Percentiles rank a stretch among this genome's conserved stretches.
phyloP scores from a whole-genome alignment of 2,797 vertebrate species.

The Chiloscyllium punctatum region DNA sequence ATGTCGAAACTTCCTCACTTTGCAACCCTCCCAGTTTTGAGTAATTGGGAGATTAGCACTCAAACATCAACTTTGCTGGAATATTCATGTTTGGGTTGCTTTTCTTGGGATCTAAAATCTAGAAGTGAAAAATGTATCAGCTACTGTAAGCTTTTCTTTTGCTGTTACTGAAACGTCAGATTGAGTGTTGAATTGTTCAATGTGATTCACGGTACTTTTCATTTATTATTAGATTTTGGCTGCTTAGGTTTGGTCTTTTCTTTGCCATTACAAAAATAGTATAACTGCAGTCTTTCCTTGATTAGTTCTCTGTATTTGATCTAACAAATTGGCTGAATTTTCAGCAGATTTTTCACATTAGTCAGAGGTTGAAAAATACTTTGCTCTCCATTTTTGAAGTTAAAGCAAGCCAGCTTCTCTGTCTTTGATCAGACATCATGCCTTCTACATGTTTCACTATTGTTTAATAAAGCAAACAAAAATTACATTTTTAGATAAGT shows the following conservation, averaged over 20 bases:
- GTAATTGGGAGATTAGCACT: neutral
- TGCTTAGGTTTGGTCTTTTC: neutral
- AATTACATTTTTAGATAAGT: neutral
- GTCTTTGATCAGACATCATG: neutral
- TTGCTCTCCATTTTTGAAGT: neutral
- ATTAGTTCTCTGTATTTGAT: neutral
- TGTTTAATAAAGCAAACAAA: constrained; percentile 2
- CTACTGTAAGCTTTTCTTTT: neutral
- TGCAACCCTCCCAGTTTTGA: neutral
- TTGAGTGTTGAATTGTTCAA: neutral
- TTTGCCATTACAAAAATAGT: neutral
- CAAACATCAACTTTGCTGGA: neutral
- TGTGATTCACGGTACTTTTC: neutral
- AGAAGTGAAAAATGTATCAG: neutral
- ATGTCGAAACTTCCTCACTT: neutral
- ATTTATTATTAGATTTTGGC: neutral
- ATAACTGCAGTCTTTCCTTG: neutral
- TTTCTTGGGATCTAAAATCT: neutral
- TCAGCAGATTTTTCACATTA: neutral
- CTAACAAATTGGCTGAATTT: neutral
- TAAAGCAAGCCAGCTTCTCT: neutral
- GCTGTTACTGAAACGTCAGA: neutral
- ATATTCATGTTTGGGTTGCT: neutral
- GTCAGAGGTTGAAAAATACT: neutral
- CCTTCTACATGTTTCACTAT: neutral